phyloP scores from a whole-genome alignment of 1,140 invertebrate species.

The Spodoptera frugiperda region DNA sequence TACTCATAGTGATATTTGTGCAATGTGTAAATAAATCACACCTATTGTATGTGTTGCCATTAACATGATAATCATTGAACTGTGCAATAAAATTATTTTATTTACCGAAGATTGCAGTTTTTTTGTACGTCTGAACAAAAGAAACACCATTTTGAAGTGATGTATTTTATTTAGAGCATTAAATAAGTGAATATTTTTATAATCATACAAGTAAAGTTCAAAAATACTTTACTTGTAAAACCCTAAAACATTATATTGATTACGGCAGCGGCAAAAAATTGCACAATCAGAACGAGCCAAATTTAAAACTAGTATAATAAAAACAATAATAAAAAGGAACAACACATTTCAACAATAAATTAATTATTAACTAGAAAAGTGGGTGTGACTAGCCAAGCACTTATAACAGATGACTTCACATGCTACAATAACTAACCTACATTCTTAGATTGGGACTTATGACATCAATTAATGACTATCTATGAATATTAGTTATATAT shows the following conservation, averaged over 20 bases:
- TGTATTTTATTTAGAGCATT: conserved; percentile 70
- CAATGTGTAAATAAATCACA: conserved; percentile 54
- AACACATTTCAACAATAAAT: conserved; percentile 37
- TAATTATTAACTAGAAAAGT: conserved; percentile 37
- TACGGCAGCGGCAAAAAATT: conserved; percentile 32
- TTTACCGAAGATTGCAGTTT: conserved; percentile 64
- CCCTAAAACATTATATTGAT: conserved; percentile 35
- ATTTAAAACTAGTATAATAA: conserved; percentile 40
- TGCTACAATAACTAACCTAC: conserved; percentile 55
- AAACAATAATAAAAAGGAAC: conserved; percentile 42
- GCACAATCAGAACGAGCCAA: conserved; percentile 31
- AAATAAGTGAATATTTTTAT: conserved; percentile 50
- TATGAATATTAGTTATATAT: conserved; percentile 39
- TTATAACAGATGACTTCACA: conserved; percentile 41
- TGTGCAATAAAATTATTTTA: conserved; percentile 57
- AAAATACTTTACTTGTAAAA: conserved; percentile 38
- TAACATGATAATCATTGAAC: conserved; percentile 47
- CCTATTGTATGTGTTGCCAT: conserved; percentile 49
- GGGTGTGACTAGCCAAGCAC: conserved; percentile 47
- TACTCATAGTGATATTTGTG: conserved; percentile 54
- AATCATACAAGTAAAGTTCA: conserved; percentile 32
- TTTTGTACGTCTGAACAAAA: conserved; percentile 39
- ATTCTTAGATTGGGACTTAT: conserved; percentile 76
- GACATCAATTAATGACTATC: conserved; percentile 49
- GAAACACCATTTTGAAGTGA: conserved; percentile 57